Percentiles rank a stretch among this genome's conserved stretches.
Conservation (phyloP, 1,140 invertebrate species). For the Megalonaias nervosa region DNA sequence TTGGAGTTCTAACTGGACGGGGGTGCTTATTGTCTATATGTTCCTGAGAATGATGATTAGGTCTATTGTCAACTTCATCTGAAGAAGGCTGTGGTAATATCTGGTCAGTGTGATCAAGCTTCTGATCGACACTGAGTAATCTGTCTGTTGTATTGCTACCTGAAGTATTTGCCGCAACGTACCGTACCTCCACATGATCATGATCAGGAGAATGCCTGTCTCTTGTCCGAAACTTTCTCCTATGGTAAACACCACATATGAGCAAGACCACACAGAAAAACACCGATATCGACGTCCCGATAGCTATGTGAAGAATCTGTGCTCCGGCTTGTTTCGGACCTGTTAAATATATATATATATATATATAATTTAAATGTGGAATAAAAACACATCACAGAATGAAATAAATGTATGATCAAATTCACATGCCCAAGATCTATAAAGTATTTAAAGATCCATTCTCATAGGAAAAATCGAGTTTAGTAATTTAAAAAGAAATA, state of each 20-base stretch:
- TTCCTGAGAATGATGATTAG: constrained; percentile 16
- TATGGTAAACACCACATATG: constrained; percentile 62
- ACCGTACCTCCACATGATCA: constrained; percentile 61
- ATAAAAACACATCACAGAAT: too few species aligned
- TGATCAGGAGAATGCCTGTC: constrained; percentile 52
- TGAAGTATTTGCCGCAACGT: constrained; percentile 53
- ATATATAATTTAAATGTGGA: too few species aligned
- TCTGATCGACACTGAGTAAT: constrained; percentile 50
- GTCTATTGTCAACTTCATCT: constrained; percentile 19
- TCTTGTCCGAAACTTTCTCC: constrained; percentile 52
- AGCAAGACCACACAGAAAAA: constrained; percentile 61
- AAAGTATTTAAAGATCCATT: too few species aligned
- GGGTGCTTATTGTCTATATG: neutral
- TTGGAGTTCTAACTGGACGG: constrained; percentile 24
- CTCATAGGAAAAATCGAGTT: too few species aligned
- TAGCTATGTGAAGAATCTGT: constrained; percentile 60
- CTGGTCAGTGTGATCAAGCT: constrained; percentile 14
- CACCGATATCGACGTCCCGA: constrained; percentile 60
- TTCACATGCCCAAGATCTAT: too few species aligned
- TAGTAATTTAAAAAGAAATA: too few species aligned
- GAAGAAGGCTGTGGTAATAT: constrained; percentile 12
- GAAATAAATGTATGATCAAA: too few species aligned
- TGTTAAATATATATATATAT: constrained; percentile 18
- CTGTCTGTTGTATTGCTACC: constrained; percentile 63
- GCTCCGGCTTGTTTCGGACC: constrained; percentile 49